These are phyloP conservation scores for Australoheros facetus DNA, from an alignment of 2,797 vertebrate genomes.

Conservation along the genomic window DNA sequence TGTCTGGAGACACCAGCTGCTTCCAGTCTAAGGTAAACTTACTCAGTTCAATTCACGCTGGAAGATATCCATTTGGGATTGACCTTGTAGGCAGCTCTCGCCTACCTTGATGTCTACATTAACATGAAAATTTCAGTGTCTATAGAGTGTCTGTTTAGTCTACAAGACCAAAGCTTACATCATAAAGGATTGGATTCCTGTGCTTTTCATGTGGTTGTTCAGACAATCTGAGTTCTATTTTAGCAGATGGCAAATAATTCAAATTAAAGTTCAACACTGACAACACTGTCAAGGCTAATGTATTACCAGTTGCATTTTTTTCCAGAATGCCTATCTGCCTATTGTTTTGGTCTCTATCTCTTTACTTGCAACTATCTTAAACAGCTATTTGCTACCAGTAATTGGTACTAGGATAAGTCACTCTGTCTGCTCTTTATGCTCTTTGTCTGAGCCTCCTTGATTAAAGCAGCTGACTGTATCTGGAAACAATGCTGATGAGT, in stretches of 20 bases:
- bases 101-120: slow-evolving; percentile 42
- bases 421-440: not conserved
- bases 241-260: not conserved
- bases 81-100: slow-evolving; percentile 38
- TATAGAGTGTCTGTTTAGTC: slow-evolving; percentile 48
- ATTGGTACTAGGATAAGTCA: not conserved
- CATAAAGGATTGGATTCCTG: not conserved
- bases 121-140: slow-evolving; percentile 48
- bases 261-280: not conserved
- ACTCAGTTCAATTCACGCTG: slow-evolving; percentile 43
- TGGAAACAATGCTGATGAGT: not conserved
- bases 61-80: slow-evolving; percentile 47
- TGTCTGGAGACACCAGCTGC: slow-evolving; percentile 27
- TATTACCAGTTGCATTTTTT: no score
- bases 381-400: not conserved
- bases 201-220: not conserved
- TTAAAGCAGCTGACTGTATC: not conserved
- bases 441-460: not conserved
- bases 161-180: slow-evolving; percentile 16
- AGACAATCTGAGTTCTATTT: not conserved
- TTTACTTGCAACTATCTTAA: not conserved
- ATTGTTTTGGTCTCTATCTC: not conserved
- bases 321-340: no score
- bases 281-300: no score
- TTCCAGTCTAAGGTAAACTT: slow-evolving; percentile 44